These are phyloP conservation scores for Oryzias woworae DNA, from an alignment of 2,113 vertebrate genomes.

Conservation along the genomic window DNA sequence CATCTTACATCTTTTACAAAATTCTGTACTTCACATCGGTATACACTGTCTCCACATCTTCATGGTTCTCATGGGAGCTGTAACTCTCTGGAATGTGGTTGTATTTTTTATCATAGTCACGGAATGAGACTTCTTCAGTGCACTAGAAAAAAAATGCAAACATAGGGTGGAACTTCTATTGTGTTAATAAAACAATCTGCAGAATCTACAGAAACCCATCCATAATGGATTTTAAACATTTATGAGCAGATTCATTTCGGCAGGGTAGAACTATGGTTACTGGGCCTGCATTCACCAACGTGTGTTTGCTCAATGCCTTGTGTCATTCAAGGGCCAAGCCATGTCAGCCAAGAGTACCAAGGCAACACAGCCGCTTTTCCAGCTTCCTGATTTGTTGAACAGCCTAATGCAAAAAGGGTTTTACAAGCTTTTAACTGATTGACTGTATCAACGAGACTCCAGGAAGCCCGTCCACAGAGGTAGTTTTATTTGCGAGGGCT, in stretches of 20 bases:
- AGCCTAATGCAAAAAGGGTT: conserved; percentile 47
- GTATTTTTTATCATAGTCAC: conserved; percentile 33
- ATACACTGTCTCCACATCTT: conserved; percentile 41
- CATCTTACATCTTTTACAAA: conserved; percentile 55
- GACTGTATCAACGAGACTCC: conserved; percentile 40
- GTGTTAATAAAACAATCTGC: conserved; percentile 13
- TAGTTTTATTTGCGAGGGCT: conserved; percentile 51
- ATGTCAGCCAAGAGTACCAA: conserved; percentile 39
- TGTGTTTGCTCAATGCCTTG: conserved; percentile 29
- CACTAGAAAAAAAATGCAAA: background rate
- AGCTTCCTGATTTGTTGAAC: conserved; percentile 57
- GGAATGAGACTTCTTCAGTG: conserved; percentile 19
- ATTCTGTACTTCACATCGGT: conserved; percentile 45
- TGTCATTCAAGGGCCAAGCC: conserved; percentile 27
- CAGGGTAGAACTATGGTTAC: conserved; percentile 40
- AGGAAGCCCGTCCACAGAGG: conserved; percentile 23
- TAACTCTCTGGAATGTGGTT: conserved; percentile 33
- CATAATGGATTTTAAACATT: conserved; percentile 36
- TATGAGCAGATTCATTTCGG: conserved; percentile 47
- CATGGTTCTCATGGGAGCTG: conserved; percentile 50
- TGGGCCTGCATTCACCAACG: conserved; percentile 47
- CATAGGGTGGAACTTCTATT: background rate
- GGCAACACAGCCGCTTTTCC: conserved; percentile 49
- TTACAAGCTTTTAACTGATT: conserved; percentile 63
- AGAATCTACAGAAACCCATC: conserved; percentile 26